phyloP scores from a whole-genome alignment of 2,888 invertebrate species.

The Eupeodes luniger region DNA sequence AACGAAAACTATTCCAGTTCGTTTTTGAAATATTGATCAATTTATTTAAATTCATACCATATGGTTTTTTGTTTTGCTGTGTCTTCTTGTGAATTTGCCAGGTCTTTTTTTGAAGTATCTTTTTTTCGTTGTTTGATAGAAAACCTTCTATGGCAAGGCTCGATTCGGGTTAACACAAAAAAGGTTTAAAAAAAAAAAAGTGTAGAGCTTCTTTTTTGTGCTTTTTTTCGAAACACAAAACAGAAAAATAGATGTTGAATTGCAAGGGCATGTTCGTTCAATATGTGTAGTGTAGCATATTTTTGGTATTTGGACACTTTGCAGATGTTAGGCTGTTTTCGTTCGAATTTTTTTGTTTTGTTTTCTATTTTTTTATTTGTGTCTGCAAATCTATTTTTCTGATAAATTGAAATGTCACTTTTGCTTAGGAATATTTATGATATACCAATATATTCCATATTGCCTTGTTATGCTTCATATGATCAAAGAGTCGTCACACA shows the following conservation, averaged over 20 bases:
- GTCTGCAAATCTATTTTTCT: conserved; percentile 50
- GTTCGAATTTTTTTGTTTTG: background rate
- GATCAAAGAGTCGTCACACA: conserved; percentile 36
- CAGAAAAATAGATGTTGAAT: conserved; percentile 53
- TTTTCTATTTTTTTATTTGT: conserved; percentile 4
- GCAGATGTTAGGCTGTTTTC: conserved; percentile 56
- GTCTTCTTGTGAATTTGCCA: conserved; percentile 38
- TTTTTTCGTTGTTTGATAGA: background rate
- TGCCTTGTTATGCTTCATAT: conserved; percentile 16
- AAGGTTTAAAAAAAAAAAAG: conserved; percentile 5
- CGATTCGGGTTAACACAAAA: background rate
- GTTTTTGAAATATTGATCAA: conserved; percentile 72
- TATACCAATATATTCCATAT: conserved; percentile 42
- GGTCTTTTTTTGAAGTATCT: background rate
- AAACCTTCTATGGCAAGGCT: conserved; percentile 1
- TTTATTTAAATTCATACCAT: conserved; percentile 69
- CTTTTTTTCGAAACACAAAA: background rate
- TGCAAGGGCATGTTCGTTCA: conserved; percentile 35
- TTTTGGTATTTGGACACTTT: conserved; percentile 41
- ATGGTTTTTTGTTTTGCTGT: background rate
- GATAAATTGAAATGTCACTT: conserved; percentile 70
- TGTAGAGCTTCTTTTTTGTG: background rate
- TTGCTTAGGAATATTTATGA: conserved; percentile 68
- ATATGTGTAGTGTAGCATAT: conserved; percentile 20
- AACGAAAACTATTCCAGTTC: conserved; percentile 69